Conservation (phyloP, 2,888 invertebrate genomes). For the Amblyjoppa fuscipennis region DNA sequence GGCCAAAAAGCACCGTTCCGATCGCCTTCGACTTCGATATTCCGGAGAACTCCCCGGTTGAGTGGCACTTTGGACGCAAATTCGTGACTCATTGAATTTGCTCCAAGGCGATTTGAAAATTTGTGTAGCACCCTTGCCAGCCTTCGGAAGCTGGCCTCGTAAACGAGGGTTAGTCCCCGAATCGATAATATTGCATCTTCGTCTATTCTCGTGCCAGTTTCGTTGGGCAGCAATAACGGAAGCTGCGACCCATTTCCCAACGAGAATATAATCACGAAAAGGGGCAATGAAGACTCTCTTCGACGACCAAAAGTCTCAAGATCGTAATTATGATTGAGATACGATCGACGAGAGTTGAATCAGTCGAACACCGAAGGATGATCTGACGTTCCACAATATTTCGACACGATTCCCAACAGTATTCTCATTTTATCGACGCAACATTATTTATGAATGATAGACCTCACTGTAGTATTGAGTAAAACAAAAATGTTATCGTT, state of each 20-base stretch:
- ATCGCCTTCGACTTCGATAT: constrained; percentile 4
- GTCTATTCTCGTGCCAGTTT: background rate
- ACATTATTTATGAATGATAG: background rate
- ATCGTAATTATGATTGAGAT: background rate
- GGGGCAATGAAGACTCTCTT: background rate
- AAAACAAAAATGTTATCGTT: background rate
- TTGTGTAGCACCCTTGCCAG: constrained; percentile 37
- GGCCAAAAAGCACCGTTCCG: background rate
- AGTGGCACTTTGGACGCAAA: constrained; percentile 64
- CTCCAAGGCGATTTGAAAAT: constrained; percentile 71
- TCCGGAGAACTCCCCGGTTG: constrained; percentile 21
- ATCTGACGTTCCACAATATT: background rate
- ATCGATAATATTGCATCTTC: constrained; percentile 23
- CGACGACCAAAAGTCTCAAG: background rate
- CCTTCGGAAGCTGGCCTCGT: constrained; percentile 25
- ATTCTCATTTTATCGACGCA: background rate
- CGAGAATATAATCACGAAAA: constrained; percentile 1
- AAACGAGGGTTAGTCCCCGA: constrained; percentile 6
- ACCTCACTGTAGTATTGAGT: background rate
- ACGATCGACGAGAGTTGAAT: constrained; percentile 5
- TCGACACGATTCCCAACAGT: background rate
- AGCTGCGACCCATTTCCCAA: constrained; percentile 1
- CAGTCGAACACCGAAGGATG: background rate
- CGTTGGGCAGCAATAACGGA: background rate
- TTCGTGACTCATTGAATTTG: constrained; percentile 72